Conservation (phyloP, 1,140 invertebrate species). For the Bicyclus anynana region DNA sequence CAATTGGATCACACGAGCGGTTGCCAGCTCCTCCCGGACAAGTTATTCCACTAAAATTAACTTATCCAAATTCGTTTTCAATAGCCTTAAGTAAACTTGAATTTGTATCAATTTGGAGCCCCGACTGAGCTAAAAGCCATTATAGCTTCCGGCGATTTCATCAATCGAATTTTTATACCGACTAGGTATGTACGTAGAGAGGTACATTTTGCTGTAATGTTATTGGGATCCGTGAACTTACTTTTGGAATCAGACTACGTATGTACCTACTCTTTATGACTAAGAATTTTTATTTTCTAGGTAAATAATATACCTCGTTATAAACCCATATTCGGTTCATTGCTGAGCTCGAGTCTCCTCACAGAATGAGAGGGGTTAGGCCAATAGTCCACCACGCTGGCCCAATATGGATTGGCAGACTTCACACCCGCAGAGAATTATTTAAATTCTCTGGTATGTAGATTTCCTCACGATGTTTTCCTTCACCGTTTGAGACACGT, state of each 20-base stretch:
- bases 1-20: conserved; percentile 72
- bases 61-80: conserved; percentile 65
- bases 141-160: conserved; percentile 8
- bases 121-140: conserved; percentile 12
- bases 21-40: conserved; percentile 35
- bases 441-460: too few relatives aligned
- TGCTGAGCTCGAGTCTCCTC: too few relatives aligned
- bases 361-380: too few relatives aligned
- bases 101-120: conserved; percentile 48
- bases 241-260: neutral
- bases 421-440: too few relatives aligned
- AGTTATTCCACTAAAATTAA: conserved; percentile 62
- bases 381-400: too few relatives aligned
- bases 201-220: neutral
- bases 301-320: too few relatives aligned
- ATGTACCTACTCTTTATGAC: neutral
- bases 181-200: neutral
- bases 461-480: too few relatives aligned
- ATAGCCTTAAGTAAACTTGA: conserved; percentile 60
- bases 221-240: too few relatives aligned
- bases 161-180: neutral
- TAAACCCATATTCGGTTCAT: too few relatives aligned
- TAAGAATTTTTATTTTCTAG: too few relatives aligned
- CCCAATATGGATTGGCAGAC: too few relatives aligned
- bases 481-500: too few relatives aligned